phyloP scores from a whole-genome alignment of 2,797 vertebrate genomes.

The Acanthiza pusilla region DNA sequence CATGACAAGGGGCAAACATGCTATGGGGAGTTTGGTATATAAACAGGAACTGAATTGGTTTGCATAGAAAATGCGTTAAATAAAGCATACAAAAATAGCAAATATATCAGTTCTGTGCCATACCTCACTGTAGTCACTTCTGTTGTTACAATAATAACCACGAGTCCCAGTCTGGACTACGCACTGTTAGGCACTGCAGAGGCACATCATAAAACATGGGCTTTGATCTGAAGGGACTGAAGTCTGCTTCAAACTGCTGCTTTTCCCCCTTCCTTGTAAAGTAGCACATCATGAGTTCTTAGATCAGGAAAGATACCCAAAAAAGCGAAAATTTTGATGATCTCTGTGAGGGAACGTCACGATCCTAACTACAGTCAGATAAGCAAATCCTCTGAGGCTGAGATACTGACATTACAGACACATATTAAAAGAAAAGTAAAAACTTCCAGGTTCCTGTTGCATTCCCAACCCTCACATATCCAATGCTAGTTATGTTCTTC shows the following conservation, averaged over 20 bases:
- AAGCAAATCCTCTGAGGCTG: neutral
- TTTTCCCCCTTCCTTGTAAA: neutral
- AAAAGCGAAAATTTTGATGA: neutral
- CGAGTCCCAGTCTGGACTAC: neutral
- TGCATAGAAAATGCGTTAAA: neutral
- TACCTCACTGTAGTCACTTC: neutral
- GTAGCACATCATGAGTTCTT: neutral
- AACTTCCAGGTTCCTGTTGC: neutral
- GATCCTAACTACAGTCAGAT: neutral
- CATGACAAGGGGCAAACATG: neutral
- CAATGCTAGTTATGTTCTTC: neutral
- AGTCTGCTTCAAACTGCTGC: neutral
- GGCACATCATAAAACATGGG: neutral
- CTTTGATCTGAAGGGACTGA: neutral
- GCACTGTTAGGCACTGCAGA: rapidly evolving
- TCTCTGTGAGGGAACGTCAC: neutral
- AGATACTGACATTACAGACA: neutral
- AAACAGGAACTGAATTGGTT: neutral
- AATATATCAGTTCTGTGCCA: neutral
- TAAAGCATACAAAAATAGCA: neutral
- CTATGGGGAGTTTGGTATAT: neutral
- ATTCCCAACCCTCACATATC: neutral
- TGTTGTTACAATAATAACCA: neutral
- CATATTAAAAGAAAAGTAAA: neutral
- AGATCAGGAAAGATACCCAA: neutral